A percentile compares a stretch with the other conserved stretches of the same genome.
These are phyloP conservation scores for Gambelia wislizenii DNA, from an alignment of 2,797 vertebrate species.

Conservation along the genomic window DNA sequence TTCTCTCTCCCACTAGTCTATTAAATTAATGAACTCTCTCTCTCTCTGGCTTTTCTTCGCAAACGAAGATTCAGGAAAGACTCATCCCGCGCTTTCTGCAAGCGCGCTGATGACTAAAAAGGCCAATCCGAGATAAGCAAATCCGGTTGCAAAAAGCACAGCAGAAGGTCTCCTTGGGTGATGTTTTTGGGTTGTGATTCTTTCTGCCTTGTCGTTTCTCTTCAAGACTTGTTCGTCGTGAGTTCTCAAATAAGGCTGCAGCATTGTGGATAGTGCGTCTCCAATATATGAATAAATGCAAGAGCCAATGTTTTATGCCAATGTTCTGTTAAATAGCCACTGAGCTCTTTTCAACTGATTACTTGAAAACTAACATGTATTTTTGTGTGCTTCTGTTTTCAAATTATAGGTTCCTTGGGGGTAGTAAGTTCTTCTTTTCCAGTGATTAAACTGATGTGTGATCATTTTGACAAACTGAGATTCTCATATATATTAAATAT, in stretches of 20 bases:
- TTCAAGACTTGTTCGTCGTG: too few species aligned
- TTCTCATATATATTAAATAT: background rate
- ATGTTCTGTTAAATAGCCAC: conserved; percentile 65
- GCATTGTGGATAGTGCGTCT: too few species aligned
- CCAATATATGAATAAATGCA: conserved; percentile 65
- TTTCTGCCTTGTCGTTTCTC: too few species aligned
- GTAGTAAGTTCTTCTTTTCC: conserved; percentile 64
- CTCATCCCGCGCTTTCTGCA: too few species aligned
- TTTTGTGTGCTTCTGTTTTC: conserved; percentile 66
- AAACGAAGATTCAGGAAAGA: too few species aligned
- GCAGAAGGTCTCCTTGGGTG: too few species aligned
- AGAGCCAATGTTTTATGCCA: conserved; percentile 68
- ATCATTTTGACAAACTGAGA: conserved; percentile 63
- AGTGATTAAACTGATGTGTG: conserved; percentile 59
- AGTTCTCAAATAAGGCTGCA: too few species aligned
- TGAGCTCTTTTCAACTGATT: conserved; percentile 71
- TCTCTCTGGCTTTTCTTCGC: too few species aligned
- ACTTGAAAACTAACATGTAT: conserved; percentile 65
- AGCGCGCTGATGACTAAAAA: too few species aligned
- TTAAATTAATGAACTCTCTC: conserved; percentile 62
- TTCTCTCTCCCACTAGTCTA: conserved; percentile 29
- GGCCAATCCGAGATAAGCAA: too few species aligned
- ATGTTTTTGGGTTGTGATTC: too few species aligned
- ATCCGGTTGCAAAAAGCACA: too few species aligned
- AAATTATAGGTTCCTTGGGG: conserved; percentile 60